These are phyloP conservation scores for Galbula dea DNA, from an alignment of 2,113 vertebrate genomes.

Conservation along the genomic window DNA sequence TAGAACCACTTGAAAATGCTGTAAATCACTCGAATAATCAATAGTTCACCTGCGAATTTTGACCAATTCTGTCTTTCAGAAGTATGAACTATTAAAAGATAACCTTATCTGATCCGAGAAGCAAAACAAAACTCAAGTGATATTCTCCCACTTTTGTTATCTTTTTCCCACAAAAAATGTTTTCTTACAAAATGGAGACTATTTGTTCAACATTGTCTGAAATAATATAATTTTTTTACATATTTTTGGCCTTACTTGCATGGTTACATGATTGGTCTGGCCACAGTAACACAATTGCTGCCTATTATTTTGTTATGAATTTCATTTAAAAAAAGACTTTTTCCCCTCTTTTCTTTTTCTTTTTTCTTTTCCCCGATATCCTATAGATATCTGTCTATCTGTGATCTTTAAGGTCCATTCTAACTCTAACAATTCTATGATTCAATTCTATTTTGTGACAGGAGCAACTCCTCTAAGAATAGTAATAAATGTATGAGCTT, in stretches of 20 bases:
- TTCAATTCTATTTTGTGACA: not conserved
- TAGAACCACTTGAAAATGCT: not conserved
- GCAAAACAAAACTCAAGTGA: not conserved
- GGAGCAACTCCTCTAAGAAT: not conserved
- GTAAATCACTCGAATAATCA: not conserved
- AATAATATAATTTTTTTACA: not conserved
- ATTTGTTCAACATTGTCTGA: not conserved
- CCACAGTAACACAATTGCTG: not conserved
- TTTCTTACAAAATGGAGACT: not conserved
- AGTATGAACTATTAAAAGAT: not conserved
- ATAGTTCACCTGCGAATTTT: not conserved
- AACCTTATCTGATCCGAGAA: not conserved
- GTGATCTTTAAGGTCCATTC: too few relatives aligned
- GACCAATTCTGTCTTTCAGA: not conserved
- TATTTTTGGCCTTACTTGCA: not conserved
- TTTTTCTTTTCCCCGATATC: too few relatives aligned
- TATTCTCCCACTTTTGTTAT: not conserved
- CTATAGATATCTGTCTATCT: too few relatives aligned
- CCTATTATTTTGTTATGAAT: not conserved
- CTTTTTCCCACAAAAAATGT: not conserved
- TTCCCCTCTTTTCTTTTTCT: not conserved
- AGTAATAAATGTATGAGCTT: not conserved
- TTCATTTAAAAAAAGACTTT: not conserved
- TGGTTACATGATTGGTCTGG: not conserved
- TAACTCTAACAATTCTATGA: too few relatives aligned